Evolutionary conservation across 92 coral and sea anemone genomes (phyloP), one percentile per base, ranked within the genome.

Genomic region (Hydrozoanthus gracilis): DNA sequence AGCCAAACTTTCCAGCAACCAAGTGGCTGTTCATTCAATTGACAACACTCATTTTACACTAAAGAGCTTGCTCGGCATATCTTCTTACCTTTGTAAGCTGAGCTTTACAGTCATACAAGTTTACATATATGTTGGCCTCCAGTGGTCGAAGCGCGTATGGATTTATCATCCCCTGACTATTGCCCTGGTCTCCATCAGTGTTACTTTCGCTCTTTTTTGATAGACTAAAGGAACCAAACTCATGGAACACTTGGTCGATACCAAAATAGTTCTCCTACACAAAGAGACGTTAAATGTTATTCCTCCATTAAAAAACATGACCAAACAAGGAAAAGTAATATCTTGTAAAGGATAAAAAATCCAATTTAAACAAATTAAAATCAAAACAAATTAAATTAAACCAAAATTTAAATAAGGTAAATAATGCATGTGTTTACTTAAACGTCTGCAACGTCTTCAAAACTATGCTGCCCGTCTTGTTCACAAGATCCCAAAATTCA

Each of bases 251-350:
- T 83, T 97, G 99, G 74, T 97, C 88, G 12, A 94, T 86, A 2
- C 99, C 99, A 88, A 97, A 97, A 87, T 97, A 97, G 86, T 97
- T 97, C 71, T 97, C 99, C 99, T 97, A 87, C 55, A 27, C 39
- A 65, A 35, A 68, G 8, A 0, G 46, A 35, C 27, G 8, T 35
- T 39, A 27, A 14, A 5, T 68, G 48, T 68, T 1, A 68, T 35
- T 68, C 44, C 73, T 27, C 48, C 9, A 48, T 27, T 68, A 48
- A 48, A 8, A 68, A 68, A 2, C 39, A 27, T 27, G 39, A 27
- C 2, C 39, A 27, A 27, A 27, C 1, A 27, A 27, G 39, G 39
- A 27, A 27, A 27, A 27, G 39, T 0, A 27, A 27, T 27, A 27
- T 27, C 39, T 27, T 27, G 39, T 27, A 27, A 27, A 27, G 39